These are phyloP conservation scores for Halcyon smyrnensis DNA, from an alignment of 2,797 vertebrate genomes.

Conservation along the genomic window DNA sequence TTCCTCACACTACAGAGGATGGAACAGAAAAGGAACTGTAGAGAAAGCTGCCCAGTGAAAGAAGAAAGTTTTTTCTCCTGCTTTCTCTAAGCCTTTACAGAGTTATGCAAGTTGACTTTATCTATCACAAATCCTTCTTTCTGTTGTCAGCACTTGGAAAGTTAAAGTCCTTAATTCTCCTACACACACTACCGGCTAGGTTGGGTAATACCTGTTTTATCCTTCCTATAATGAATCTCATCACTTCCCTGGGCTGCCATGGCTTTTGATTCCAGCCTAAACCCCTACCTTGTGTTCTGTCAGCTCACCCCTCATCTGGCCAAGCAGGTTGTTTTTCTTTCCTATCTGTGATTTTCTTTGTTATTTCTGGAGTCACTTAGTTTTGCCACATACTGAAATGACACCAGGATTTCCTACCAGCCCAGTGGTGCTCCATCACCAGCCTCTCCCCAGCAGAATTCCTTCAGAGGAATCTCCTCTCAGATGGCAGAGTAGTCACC, in stretches of 20 bases:
- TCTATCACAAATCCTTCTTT: conserved; percentile 38
- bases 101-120: conserved; percentile 12
- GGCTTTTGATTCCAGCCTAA: conserved; percentile 66
- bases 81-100: not conserved
- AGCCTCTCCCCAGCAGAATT: not conserved
- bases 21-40: not conserved
- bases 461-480: not conserved
- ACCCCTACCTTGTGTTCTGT: conserved; percentile 56
- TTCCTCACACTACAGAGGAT: not conserved
- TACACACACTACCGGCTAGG: not conserved
- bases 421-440: not conserved
- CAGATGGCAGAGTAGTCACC: not conserved
- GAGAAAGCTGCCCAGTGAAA: not conserved
- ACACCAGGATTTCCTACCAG: not conserved
- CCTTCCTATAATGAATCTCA: conserved; percentile 61
- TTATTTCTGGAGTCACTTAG: not conserved
- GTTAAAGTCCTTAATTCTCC: conserved; percentile 51
- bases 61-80: not conserved
- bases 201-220: conserved; percentile 57
- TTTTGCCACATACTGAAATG: not conserved
- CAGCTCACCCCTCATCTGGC: conserved; percentile 41
- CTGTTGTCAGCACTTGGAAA: conserved; percentile 9
- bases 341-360: conserved; percentile 57
- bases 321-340: not conserved
- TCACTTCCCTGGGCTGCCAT: conserved; percentile 3